phyloP scores from a whole-genome alignment of 2,113 vertebrate species.

The Marcusenius ussheri region DNA sequence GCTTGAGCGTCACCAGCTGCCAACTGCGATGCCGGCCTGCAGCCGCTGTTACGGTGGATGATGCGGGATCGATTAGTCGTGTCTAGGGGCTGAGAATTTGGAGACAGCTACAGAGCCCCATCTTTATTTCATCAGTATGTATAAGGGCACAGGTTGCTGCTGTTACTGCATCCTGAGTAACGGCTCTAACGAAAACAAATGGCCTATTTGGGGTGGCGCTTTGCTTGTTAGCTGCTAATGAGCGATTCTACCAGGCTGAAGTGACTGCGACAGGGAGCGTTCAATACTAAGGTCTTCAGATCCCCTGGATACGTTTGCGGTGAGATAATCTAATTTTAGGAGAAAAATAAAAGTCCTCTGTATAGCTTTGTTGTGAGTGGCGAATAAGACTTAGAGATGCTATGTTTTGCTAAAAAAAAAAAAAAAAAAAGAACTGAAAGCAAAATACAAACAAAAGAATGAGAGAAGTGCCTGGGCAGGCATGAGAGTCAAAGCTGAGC shows the following conservation, averaged over 20 bases:
- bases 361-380: not conserved
- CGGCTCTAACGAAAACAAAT: slow-evolving; percentile 12
- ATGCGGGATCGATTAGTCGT: not conserved
- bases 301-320: not conserved
- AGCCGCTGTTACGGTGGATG: not conserved
- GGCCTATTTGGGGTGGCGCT: not conserved
- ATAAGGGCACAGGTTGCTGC: not conserved
- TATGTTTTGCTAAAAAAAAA: not conserved
- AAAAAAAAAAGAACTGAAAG: not conserved
- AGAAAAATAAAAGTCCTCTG: not conserved
- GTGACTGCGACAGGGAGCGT: not conserved
- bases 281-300: not conserved
- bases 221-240: not conserved
- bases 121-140: slow-evolving; percentile 5
- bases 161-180: not conserved
- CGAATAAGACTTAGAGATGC: not conserved
- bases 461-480: not conserved
- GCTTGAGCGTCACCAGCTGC: not conserved
- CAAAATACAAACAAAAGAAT: not conserved
- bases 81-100: slow-evolving; percentile 21
- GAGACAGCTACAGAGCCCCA: slow-evolving; percentile 7
- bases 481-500: not conserved
- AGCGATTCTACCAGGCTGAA: not conserved
- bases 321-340: not conserved
- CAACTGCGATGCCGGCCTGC: slow-evolving; percentile 31